phyloP scores from a whole-genome alignment of 2,797 vertebrate genomes.

The Mallotus villosus region DNA sequence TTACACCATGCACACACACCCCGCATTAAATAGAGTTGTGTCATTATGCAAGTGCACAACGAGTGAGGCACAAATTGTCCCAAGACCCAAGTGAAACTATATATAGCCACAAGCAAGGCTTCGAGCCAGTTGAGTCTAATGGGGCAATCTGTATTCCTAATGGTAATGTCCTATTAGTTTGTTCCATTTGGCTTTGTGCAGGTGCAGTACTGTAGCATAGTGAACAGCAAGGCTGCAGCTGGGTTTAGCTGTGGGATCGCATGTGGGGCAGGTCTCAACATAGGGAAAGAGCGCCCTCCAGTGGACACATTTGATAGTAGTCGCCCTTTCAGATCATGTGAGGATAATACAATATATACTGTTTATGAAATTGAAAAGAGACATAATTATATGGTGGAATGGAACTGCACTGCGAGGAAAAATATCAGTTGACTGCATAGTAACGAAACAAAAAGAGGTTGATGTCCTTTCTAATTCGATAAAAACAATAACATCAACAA shows the following conservation, averaged over 20 bases:
- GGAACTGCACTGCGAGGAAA: background rate
- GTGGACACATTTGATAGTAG: slow-evolving; percentile 38
- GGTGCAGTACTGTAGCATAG: slow-evolving; percentile 72
- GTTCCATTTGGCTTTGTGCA: slow-evolving; percentile 78
- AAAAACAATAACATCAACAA: slow-evolving; percentile 1
- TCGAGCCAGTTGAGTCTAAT: slow-evolving; percentile 73
- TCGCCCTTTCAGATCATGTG: background rate
- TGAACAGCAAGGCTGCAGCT: slow-evolving; percentile 54
- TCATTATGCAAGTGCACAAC: slow-evolving; percentile 71
- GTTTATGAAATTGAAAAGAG: background rate
- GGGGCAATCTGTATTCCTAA: slow-evolving; percentile 81
- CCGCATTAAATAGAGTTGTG: slow-evolving; percentile 65
- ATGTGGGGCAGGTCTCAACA: slow-evolving; percentile 14
- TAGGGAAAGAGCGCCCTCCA: slow-evolving; percentile 63
- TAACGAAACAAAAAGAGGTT: background rate
- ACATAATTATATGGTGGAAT: background rate
- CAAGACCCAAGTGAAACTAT: slow-evolving; percentile 75
- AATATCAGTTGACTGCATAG: background rate
- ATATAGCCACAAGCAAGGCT: slow-evolving; percentile 69
- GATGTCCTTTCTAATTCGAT: background rate
- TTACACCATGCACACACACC: slow-evolving; percentile 52
- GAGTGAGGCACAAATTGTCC: slow-evolving; percentile 69
- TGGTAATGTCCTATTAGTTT: slow-evolving; percentile 76
- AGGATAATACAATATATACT: background rate
- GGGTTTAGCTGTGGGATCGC: slow-evolving; percentile 23